A percentile compares a stretch with the other conserved stretches of the same genome.
These are phyloP conservation scores for Orthonevra nobilis DNA, from an alignment of 2,888 invertebrate genomes.

Conservation along the genomic window DNA sequence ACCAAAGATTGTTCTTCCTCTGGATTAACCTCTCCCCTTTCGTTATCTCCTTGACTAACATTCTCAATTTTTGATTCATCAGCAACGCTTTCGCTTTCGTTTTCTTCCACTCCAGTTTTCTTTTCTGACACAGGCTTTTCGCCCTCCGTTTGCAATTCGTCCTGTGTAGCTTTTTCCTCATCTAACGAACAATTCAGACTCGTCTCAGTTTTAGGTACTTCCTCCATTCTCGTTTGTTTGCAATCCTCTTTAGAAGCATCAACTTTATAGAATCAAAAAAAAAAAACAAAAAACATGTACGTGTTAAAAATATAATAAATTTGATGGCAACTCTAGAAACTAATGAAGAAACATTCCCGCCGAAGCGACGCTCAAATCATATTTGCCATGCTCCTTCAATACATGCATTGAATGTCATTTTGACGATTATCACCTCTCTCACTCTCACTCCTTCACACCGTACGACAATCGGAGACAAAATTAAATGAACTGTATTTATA, in stretches of 20 bases:
- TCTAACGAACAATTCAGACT: constrained; percentile 51
- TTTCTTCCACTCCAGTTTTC: constrained; percentile 2
- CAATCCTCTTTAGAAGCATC: constrained; percentile 47
- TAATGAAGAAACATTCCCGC: constrained; percentile 73
- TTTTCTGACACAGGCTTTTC: not conserved
- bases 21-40: constrained; percentile 1
- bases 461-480: constrained; percentile 52
- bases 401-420: constrained; percentile 47
- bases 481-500: constrained; percentile 53
- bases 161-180: constrained; percentile 64
- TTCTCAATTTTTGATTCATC: not conserved
- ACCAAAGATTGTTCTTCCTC: constrained; percentile 45
- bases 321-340: constrained; percentile 55
- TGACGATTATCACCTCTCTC: constrained; percentile 24
- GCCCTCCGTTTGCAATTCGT: constrained; percentile 9
- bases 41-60: not conserved
- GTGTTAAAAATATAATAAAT: constrained; percentile 9
- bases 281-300: too few relatives aligned
- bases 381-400: constrained; percentile 40
- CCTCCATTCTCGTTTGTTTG: constrained; percentile 74
- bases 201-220: constrained; percentile 74
- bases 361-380: constrained; percentile 72
- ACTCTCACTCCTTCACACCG: constrained; percentile 37
- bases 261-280: constrained; percentile 40
- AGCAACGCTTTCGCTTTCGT: constrained; percentile 10